These are phyloP conservation scores for Drosophila sproati DNA, from an alignment of 1,140 invertebrate genomes.

Conservation along the genomic window DNA sequence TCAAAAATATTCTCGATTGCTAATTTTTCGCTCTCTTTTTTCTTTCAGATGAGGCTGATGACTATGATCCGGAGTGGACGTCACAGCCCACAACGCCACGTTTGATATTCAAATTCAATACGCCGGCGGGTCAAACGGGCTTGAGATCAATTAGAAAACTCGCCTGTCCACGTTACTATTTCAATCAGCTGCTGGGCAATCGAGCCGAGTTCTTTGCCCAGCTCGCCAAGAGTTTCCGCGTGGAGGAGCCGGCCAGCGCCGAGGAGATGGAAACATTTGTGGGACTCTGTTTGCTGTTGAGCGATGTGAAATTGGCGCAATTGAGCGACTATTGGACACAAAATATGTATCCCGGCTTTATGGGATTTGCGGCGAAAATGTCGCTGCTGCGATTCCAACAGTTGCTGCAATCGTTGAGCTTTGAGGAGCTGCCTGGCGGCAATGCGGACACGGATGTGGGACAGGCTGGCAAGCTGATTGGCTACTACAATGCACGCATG, in stretches of 20 bases:
- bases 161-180: conserved; percentile 52
- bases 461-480: conserved; percentile 30
- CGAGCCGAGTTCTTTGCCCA: conserved; percentile 53
- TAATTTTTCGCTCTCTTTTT: not conserved
- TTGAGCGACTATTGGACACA: conserved; percentile 61
- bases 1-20: not conserved
- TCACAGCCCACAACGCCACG: conserved; percentile 41
- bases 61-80: conserved; percentile 65
- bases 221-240: conserved; percentile 47
- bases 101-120: conserved; percentile 55
- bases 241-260: conserved; percentile 13
- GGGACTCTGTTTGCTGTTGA: conserved; percentile 52
- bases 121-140: conserved; percentile 36
- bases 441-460: conserved; percentile 12
- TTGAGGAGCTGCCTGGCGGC: conserved; percentile 21
- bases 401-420: conserved; percentile 54
- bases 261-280: conserved; percentile 72
- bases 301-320: conserved; percentile 52
- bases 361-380: conserved; percentile 61
- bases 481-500: conserved; percentile 65
- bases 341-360: conserved; percentile 47
- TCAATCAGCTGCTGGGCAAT: conserved; percentile 62
- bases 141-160: conserved; percentile 18
- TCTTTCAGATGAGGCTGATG: conserved; percentile 51
- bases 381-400: conserved; percentile 39